Evolutionary conservation across 2,888 invertebrate species (phyloP), one percentile per base, ranked within the genome.

Genomic region (Pseudanteris insignis): DNA sequence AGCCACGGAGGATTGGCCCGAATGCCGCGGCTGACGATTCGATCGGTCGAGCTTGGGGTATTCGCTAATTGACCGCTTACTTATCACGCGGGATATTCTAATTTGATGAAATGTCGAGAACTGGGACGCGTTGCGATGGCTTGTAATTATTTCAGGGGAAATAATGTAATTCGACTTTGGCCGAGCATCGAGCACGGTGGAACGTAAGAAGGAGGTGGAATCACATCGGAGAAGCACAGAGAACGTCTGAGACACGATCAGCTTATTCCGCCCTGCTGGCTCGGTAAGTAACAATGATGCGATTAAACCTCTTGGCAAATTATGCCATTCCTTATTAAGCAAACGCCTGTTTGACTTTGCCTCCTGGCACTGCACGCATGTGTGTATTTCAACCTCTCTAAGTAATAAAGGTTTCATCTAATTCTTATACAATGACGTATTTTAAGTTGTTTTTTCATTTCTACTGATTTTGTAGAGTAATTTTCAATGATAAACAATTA

Each of bases 181-280:
- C 51, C 61, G 46, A 44, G 40, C 40, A 46, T 54, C 59, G 55
- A 62, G 62, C 43, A 46, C 48, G 65, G 57, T 57, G 37, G 46
- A 50, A 40, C 53, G 34, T 41, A 60, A 37, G 50, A 46, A 48
- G 59, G 51, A 55, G 61, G 65, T 66, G 64, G 63, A 57, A 64
- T 62, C 32, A 64, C 44, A 58, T 47, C 47, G 53, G 25, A 28
- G 58, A 51, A 46, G 60, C 51, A 44, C 41, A 53, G 66, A 59
- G 51, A 48, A 68, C 63, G 70, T 69, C 69, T 66, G 68, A 70
- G 71, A 71, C 69, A 65, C 70, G 73, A 78, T 76, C 72, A 69
- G 77, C 77, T 79, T 77, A 78, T 78, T 78, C 75, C 74, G 70
- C 71, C 66, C 70, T 67, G 74, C 50, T 73, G 73, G 66, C 70